Base-by-base conservation (phyloP, 2,888 invertebrate genomes). In the Leucozona laternaria region DNA sequence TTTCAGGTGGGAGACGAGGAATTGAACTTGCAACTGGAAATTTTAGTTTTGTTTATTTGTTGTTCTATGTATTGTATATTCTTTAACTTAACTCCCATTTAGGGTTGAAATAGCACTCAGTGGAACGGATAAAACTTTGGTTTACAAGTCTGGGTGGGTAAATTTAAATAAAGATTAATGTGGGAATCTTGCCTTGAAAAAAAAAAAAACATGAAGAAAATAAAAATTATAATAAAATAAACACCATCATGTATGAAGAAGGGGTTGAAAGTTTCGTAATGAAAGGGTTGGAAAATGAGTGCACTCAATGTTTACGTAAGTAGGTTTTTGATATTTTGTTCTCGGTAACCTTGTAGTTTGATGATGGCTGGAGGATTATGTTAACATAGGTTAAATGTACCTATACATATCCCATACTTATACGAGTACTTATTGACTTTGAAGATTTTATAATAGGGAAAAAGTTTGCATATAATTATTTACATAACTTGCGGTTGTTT, bases 121-220 rank as follows among this genome's bases (percentile, higher is more conserved):
- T 86, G 86, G 86, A 73, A 86, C 75, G 86, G 75, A 86, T 82
- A 82, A 78, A 86, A 81, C 82, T 86, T 82, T 75, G 78, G 64
- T 71, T 79, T 72, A 64, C 28, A 53, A 40, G 50, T 64, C 70
- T 70, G 78, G 75, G 75, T 82, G 86, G 82, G 34, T 79, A 71
- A 79, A 82, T 86, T 86, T 82, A 82, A 86, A 86, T 86, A 86
- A 79, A 86, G 86, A 86, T 86, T 82, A 86, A 86, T 86, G 86
- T 86, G 86, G 75, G 82, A 86, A 86, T 82, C 78, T 77, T 82
- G 55, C 71, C 76, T 76, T 60, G 55, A 75, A 84, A 58, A 57
- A 45, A 60, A 64, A 78, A 58, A 8, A 48, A 31, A 62, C 4
- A 62, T 25, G 1, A 8, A 31, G 31, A 25, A 53, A 25, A 53